phyloP scores from a whole-genome alignment of 2,888 invertebrate species.

The Lottia gigantea region DNA sequence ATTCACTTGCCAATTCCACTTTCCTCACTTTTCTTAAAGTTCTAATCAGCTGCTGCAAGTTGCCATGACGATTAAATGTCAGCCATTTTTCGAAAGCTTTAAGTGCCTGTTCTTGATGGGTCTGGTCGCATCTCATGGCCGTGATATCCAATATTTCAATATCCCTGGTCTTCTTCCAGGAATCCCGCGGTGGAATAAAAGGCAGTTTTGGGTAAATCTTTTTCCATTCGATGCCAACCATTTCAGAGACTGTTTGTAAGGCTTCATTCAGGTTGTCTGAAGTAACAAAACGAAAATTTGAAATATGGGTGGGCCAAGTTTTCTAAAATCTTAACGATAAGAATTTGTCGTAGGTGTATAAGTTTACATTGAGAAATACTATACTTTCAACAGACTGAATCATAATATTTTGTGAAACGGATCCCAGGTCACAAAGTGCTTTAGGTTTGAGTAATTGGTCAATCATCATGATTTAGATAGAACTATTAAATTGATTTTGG shows the following conservation, averaged over 20 bases:
- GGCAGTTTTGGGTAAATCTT: constrained; percentile 54
- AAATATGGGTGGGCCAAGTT: too few relatives aligned
- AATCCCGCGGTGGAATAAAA: constrained; percentile 53
- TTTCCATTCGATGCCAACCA: constrained; percentile 57
- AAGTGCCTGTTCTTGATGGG: constrained; percentile 48
- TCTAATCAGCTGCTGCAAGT: constrained; percentile 47
- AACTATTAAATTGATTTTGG: too few relatives aligned
- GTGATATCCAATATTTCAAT: constrained; percentile 52
- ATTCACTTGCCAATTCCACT: constrained; percentile 45
- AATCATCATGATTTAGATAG: too few relatives aligned
- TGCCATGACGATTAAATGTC: constrained; percentile 44
- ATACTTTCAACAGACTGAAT: too few relatives aligned
- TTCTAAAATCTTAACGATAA: too few relatives aligned
- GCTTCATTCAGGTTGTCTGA: constrained; percentile 52
- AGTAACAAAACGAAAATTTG: constrained; percentile 13
- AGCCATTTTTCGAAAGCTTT: constrained; percentile 60
- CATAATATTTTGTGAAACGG: too few relatives aligned
- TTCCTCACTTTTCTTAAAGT: constrained; percentile 48
- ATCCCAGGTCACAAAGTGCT: too few relatives aligned
- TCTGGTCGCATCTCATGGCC: constrained; percentile 45
- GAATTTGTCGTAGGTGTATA: too few relatives aligned
- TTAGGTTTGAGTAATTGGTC: background rate
- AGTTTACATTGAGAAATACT: too few relatives aligned
- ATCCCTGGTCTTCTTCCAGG: constrained; percentile 42
- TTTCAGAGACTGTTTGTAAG: constrained; percentile 49